phyloP scores from a whole-genome alignment of 2,888 invertebrate genomes.

The Masnerella sp. region DNA sequence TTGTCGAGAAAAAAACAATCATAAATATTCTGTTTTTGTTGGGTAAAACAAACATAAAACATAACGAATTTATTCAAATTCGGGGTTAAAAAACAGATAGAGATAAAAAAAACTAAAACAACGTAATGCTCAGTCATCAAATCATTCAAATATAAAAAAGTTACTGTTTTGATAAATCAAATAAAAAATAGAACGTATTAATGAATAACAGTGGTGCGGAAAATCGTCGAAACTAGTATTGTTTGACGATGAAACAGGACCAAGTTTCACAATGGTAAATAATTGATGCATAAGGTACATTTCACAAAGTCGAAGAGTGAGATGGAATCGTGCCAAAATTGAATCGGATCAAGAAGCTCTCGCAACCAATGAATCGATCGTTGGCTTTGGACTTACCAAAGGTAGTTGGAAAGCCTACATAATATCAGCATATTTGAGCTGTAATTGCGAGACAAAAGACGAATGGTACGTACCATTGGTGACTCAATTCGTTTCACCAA shows the following conservation, averaged over 20 bases:
- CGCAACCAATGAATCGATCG: slow-evolving; percentile 49
- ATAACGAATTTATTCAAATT: no score
- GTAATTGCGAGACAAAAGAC: slow-evolving; percentile 54
- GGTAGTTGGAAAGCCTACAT: slow-evolving; percentile 42
- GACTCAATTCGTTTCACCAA: slow-evolving; percentile 26
- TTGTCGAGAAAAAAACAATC: no score
- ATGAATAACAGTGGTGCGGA: background rate
- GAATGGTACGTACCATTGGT: slow-evolving; percentile 21
- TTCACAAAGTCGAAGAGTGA: slow-evolving; percentile 50
- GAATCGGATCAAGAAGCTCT: slow-evolving; percentile 55
- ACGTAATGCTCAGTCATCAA: no score
- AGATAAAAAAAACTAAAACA: no score
- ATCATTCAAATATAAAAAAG: no score
- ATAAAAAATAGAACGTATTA: no score
- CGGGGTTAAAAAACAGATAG: no score
- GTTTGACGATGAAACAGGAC: slow-evolving; percentile 28
- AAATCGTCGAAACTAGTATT: slow-evolving; percentile 20
- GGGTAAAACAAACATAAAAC: no score
- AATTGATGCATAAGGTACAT: slow-evolving; percentile 48
- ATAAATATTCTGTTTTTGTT: no score
- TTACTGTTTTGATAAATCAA: no score
- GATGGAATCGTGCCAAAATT: slow-evolving; percentile 60
- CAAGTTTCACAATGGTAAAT: slow-evolving; percentile 43
- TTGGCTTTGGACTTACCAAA: slow-evolving; percentile 51
- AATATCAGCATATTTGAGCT: slow-evolving; percentile 56